phyloP scores from a whole-genome alignment of 2,888 invertebrate genomes.

The Formica aserva region DNA sequence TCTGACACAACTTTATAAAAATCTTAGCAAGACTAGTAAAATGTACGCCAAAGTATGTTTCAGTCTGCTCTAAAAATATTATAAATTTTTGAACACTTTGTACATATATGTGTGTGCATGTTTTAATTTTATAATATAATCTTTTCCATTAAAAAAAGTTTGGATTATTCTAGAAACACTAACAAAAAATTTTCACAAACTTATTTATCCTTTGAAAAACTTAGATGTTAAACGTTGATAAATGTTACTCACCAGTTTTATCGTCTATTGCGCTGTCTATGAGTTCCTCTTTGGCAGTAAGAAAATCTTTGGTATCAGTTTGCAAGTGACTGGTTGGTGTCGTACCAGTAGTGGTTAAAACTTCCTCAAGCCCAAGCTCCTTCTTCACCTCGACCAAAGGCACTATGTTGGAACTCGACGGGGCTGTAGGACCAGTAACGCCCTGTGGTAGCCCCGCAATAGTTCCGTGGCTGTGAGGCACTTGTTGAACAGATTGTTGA shows the following conservation, averaged over 20 bases:
- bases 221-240: not conserved
- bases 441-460: constrained; percentile 84
- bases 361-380: constrained; percentile 89
- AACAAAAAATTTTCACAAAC: not conserved
- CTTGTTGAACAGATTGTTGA: constrained; percentile 83
- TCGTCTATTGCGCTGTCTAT: constrained; percentile 84
- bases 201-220: not conserved
- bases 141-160: not conserved
- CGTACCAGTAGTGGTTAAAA: constrained; percentile 77
- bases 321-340: constrained; percentile 78
- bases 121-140: not conserved
- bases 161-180: not conserved
- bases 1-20: no score
- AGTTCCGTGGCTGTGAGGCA: constrained; percentile 83
- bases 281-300: constrained; percentile 85
- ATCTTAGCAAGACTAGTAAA: no score
- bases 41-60: no score
- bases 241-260: constrained; percentile 81
- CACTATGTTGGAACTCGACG: constrained; percentile 79
- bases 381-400: constrained; percentile 91
- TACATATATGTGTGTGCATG: no score
- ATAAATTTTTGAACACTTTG: no score
- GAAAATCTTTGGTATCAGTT: constrained; percentile 85
- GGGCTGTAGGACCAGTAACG: constrained; percentile 82
- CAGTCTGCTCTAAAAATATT: no score